A percentile compares a stretch with the other conserved stretches of the same genome.
Evolutionary conservation across 2,113 vertebrate genomes (phyloP).

Genomic region (Rhinopomastus cyanomelas): DNA sequence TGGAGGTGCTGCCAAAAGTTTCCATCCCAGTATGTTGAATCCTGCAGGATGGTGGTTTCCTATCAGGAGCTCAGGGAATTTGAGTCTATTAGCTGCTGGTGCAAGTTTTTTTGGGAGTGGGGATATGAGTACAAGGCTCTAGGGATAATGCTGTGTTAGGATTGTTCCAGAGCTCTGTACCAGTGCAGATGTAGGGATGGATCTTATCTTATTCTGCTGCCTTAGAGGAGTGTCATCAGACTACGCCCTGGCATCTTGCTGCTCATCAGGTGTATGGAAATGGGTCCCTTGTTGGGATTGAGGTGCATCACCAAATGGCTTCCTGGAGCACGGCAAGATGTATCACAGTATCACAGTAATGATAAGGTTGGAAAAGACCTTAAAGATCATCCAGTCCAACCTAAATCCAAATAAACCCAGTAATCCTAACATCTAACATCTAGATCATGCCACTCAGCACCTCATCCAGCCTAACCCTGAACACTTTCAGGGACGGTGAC

Average conservation of each 20-base stretch:
- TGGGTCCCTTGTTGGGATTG: background rate
- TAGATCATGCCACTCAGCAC: too few relatives aligned
- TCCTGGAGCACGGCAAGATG: background rate
- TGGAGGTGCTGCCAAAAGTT: background rate
- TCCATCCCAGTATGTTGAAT: background rate
- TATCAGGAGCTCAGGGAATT: background rate
- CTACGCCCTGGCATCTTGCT: background rate
- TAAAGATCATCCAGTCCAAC: too few relatives aligned
- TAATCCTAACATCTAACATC: too few relatives aligned
- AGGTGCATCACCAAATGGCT: background rate
- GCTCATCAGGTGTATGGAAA: background rate
- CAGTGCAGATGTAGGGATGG: background rate
- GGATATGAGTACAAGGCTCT: background rate
- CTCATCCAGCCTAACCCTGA: too few relatives aligned
- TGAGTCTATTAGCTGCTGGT: background rate
- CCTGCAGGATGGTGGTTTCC: background rate
- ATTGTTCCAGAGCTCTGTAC: background rate
- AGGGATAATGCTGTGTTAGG: background rate
- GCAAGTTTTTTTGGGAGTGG: background rate
- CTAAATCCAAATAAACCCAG: too few relatives aligned
- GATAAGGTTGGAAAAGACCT: too few relatives aligned
- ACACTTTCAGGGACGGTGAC: too few relatives aligned
- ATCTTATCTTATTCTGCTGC: background rate
- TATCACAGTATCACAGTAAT: too few relatives aligned
- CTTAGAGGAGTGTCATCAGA: background rate